These are phyloP conservation scores for Nephrotoma appendiculata DNA, from an alignment of 2,888 invertebrate genomes.

Conservation along the genomic window DNA sequence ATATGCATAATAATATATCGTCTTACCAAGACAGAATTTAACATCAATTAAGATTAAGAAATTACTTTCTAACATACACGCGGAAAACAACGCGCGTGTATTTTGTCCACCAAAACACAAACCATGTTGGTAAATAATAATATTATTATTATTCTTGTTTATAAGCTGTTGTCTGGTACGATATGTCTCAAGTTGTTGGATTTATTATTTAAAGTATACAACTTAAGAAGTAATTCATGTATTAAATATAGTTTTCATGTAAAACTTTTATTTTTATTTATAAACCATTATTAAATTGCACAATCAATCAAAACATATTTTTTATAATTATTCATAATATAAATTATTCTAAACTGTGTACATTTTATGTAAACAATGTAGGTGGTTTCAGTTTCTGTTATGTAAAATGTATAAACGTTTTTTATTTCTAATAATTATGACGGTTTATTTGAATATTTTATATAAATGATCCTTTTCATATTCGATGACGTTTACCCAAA, in stretches of 20 bases:
- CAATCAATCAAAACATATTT: background rate
- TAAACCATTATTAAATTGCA: background rate
- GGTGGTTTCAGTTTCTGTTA: background rate
- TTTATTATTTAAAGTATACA: background rate
- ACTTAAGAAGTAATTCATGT: background rate
- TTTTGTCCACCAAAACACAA: background rate
- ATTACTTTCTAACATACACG: background rate
- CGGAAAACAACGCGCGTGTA: background rate
- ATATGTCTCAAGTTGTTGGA: background rate
- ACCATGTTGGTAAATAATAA: background rate
- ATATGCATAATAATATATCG: background rate
- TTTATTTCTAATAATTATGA: background rate
- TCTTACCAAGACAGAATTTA: background rate
- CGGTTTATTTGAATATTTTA: background rate
- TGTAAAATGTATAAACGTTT: background rate
- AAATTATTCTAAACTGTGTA: background rate
- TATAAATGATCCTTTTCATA: background rate
- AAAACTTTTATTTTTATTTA: background rate
- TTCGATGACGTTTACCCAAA: background rate
- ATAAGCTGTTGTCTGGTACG: background rate
- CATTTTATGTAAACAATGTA: background rate
- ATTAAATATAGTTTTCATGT: background rate
- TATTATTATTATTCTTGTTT: background rate
- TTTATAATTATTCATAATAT: background rate
- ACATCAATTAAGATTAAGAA: background rate